Evolutionary conservation across 1,140 invertebrate genomes (phyloP).

Genomic region (Drosophila parabipectinata): DNA sequence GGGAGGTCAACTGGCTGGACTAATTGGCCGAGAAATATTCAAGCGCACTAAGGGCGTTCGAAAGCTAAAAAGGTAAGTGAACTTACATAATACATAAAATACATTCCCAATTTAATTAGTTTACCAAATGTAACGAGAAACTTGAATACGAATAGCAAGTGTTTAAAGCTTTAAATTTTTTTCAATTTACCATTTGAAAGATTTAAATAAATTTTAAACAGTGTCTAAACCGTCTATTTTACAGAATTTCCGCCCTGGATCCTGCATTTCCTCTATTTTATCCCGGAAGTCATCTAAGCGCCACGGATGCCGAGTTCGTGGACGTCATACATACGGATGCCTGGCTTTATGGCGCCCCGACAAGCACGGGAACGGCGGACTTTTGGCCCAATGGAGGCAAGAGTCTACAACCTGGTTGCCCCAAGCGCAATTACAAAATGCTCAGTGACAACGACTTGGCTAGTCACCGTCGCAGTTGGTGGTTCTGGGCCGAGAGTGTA

Average conservation of each 20-base stretch:
- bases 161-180: no score
- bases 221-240: no score
- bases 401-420: constrained; percentile 86
- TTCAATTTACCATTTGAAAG: neutral
- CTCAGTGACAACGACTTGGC: constrained; percentile 85
- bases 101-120: neutral
- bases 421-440: constrained; percentile 81
- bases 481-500: constrained; percentile 87
- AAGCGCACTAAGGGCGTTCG: constrained; percentile 58
- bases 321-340: constrained; percentile 90
- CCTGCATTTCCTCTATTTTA: constrained; percentile 87
- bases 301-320: constrained; percentile 88
- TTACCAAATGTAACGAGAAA: neutral
- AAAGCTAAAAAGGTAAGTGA: constrained; percentile 75
- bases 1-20: constrained; percentile 90
- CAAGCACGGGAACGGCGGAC: constrained; percentile 86
- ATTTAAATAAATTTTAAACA: no score
- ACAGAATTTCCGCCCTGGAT: constrained; percentile 85
- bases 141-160: neutral
- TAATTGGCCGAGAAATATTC: constrained; percentile 85
- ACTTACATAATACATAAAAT: neutral
- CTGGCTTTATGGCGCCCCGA: constrained; percentile 85
- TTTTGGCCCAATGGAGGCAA: constrained; percentile 87
- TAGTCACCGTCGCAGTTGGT: constrained; percentile 88
- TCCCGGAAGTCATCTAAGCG: constrained; percentile 86